phyloP scores from a whole-genome alignment of 2,113 vertebrate species.

The Silurus glanis region DNA sequence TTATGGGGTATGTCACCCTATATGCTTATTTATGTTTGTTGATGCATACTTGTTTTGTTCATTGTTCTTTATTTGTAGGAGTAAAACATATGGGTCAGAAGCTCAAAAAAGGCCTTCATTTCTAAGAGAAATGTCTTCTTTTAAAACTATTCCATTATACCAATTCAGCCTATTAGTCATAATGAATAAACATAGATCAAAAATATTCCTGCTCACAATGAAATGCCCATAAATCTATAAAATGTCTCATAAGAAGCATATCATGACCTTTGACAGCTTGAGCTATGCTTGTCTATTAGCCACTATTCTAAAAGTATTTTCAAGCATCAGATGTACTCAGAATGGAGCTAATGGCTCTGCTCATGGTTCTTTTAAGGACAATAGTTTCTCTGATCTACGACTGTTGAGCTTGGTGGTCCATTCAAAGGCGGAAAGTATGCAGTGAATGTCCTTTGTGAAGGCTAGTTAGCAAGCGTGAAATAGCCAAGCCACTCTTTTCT shows the following conservation, averaged over 20 bases:
- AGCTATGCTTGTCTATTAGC: constrained; percentile 73
- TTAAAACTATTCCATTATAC: constrained; percentile 24
- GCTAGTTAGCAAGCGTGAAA: constrained; percentile 59
- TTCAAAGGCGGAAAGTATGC: constrained; percentile 42
- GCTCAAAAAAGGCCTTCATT: constrained; percentile 39
- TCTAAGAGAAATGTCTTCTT: constrained; percentile 17
- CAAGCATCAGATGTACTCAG: constrained; percentile 73
- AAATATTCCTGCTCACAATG: constrained; percentile 27
- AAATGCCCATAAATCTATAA: constrained; percentile 27
- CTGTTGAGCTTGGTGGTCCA: constrained; percentile 56
- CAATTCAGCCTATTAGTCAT: constrained; percentile 49
- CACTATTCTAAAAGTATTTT: constrained; percentile 67
- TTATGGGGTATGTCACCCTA: not conserved
- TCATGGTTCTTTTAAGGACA: constrained; percentile 65
- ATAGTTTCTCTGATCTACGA: constrained; percentile 69
- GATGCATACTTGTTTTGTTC: not conserved
- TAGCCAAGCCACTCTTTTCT: constrained; percentile 47
- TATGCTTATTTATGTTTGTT: not conserved
- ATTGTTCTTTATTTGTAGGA: not conserved
- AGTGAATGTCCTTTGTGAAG: constrained; percentile 52
- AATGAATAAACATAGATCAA: constrained; percentile 53
- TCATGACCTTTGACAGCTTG: constrained; percentile 55
- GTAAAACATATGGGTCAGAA: not conserved
- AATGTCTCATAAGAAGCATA: constrained; percentile 49
- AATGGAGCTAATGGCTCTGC: constrained; percentile 70